Percentiles rank a stretch among this genome's conserved stretches.
phyloP scores from a whole-genome alignment of 2,797 vertebrate species.

The Paramormyrops hopkinsi region DNA sequence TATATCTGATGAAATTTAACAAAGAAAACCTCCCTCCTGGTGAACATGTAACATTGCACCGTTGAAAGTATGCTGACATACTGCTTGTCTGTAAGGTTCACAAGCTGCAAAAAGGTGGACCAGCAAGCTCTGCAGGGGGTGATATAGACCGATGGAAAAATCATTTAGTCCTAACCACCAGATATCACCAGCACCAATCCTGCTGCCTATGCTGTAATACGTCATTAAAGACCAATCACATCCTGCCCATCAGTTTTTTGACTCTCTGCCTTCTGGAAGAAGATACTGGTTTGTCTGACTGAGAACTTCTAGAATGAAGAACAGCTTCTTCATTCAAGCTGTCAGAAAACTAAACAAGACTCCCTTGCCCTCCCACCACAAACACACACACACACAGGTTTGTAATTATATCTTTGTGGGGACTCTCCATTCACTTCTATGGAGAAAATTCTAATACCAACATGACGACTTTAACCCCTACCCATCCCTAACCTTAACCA shows the following conservation, averaged over 20 bases:
- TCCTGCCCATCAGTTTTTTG: not conserved
- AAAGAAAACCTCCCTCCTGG: not conserved
- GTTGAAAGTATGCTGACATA: not conserved
- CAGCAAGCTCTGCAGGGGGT: not conserved
- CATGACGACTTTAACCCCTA: no score
- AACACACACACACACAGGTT: no score
- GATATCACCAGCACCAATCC: not conserved
- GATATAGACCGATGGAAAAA: not conserved
- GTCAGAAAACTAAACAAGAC: not conserved
- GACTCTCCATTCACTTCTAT: no score
- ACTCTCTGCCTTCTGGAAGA: not conserved
- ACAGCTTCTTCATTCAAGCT: no score
- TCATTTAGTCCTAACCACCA: not conserved
- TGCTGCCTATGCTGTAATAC: not conserved
- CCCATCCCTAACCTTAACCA: no score
- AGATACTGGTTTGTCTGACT: not conserved
- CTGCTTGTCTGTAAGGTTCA: not conserved
- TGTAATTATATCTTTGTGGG: no score
- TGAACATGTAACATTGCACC: not conserved
- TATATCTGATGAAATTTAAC: not conserved
- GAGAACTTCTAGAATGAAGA: no score
- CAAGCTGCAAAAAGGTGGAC: not conserved
- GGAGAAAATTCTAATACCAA: no score
- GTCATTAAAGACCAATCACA: not conserved
- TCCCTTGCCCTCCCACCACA: no score